A percentile compares a stretch with the other conserved stretches of the same genome.
These are phyloP conservation scores for Nyleta sp. DNA, from an alignment of 2,888 invertebrate genomes.

Conservation along the genomic window DNA sequence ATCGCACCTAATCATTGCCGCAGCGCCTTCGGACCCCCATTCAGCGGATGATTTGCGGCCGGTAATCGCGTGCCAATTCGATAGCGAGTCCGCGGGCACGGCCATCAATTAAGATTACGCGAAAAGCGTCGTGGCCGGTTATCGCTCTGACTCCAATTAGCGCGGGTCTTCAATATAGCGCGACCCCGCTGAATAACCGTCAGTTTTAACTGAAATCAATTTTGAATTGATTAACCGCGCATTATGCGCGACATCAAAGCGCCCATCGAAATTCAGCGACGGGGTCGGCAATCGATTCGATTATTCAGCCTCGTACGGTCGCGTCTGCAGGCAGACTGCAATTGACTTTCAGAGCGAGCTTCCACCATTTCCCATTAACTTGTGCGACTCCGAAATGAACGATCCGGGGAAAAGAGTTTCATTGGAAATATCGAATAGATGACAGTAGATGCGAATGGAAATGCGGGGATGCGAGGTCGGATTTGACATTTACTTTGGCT, in stretches of 20 bases:
- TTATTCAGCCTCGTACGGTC: no score
- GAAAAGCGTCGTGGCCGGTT: slow-evolving; percentile 11
- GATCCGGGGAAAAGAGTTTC: slow-evolving; percentile 5
- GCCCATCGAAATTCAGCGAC: neutral
- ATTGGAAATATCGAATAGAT: no score
- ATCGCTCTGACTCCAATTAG: slow-evolving; percentile 1
- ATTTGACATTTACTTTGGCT: no score
- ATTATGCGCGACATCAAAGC: slow-evolving; percentile 6
- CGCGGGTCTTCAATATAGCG: no score
- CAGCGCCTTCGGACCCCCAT: slow-evolving; percentile 4
- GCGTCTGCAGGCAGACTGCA: neutral
- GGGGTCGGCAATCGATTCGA: no score
- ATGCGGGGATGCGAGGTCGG: no score
- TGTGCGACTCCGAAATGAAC: neutral
- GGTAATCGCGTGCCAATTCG: slow-evolving; percentile 25
- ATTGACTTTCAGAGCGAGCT: neutral
- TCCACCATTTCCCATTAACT: neutral
- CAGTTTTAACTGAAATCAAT: neutral
- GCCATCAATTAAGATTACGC: slow-evolving; percentile 45
- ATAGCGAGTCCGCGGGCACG: neutral
- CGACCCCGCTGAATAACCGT: neutral
- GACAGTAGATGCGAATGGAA: no score
- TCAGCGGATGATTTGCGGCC: slow-evolving; percentile 23
- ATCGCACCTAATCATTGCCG: slow-evolving; percentile 38
- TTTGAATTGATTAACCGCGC: neutral